These are phyloP conservation scores for Laterallus jamaicensis DNA, from an alignment of 2,113 vertebrate genomes.

Conservation along the genomic window DNA sequence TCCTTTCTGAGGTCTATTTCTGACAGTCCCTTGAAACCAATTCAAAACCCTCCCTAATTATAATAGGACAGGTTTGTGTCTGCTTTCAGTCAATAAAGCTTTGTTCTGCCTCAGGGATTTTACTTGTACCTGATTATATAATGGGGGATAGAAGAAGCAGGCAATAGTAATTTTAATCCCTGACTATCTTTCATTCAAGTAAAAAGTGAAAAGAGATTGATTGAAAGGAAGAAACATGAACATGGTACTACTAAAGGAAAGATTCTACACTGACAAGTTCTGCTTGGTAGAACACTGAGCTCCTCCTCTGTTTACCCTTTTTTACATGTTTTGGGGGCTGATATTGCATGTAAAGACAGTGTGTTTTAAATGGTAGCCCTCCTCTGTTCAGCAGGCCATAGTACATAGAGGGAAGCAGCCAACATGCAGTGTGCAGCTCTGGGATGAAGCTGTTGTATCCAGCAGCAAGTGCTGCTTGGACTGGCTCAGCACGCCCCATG, in stretches of 20 bases:
- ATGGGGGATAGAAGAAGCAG: conserved; percentile 10
- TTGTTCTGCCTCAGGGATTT: conserved; percentile 64
- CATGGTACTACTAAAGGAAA: not conserved
- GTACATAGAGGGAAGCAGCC: not conserved
- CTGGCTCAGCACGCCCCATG: rapidly evolving
- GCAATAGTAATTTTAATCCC: conserved; percentile 52
- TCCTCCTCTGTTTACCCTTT: not conserved
- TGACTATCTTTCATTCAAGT: conserved; percentile 35
- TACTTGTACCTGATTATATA: conserved; percentile 56
- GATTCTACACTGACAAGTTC: not conserved
- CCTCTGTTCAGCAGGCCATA: not conserved
- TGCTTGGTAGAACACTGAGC: not conserved
- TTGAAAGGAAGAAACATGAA: not conserved
- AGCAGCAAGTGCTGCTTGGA: not conserved
- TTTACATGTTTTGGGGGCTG: not conserved
- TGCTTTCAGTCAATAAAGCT: conserved; percentile 62
- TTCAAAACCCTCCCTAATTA: conserved; percentile 53
- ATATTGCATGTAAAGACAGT: not conserved
- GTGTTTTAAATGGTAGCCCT: not conserved
- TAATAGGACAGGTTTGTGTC: conserved; percentile 46
- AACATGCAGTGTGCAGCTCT: not conserved
- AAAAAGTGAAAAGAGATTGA: not conserved
- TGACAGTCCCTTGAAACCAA: conserved; percentile 49
- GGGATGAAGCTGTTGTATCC: not conserved
- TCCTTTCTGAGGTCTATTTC: conserved; percentile 25